Conservation (phyloP, 1,140 invertebrate species). For the Monochamus saltuarius region DNA sequence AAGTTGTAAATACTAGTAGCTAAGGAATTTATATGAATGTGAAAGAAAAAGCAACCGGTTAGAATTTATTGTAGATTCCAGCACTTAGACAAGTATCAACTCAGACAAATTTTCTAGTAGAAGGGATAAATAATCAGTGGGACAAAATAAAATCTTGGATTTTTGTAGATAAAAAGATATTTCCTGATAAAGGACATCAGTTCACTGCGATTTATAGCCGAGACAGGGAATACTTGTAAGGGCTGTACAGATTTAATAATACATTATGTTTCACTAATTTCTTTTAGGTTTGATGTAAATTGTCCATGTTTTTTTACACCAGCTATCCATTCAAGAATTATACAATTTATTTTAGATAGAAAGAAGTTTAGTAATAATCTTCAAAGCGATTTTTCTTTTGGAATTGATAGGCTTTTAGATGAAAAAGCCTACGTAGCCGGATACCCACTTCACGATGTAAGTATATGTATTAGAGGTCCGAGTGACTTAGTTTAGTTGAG, state of each 20-base stretch:
- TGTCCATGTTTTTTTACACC: conserved; percentile 82
- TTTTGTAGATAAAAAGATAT: conserved; percentile 64
- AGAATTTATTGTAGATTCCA: conserved; percentile 58
- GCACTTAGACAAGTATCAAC: conserved; percentile 60
- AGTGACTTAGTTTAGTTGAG: too few relatives aligned
- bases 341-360: conserved; percentile 89
- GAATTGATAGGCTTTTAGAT: conserved; percentile 78
- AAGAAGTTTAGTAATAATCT: conserved; percentile 72
- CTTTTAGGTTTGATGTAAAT: conserved; percentile 77
- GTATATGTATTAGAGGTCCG: too few relatives aligned
- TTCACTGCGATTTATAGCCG: conserved; percentile 82
- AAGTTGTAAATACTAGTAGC: background rate
- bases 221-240: conserved; percentile 86
- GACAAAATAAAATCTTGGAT: conserved; percentile 62
- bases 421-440: conserved; percentile 79
- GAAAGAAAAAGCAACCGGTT: background rate
- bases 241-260: conserved; percentile 28
- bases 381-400: conserved; percentile 74
- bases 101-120: conserved; percentile 62
- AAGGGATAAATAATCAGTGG: conserved; percentile 62
- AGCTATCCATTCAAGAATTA: conserved; percentile 80
- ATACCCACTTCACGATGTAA: conserved; percentile 90
- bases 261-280: conserved; percentile 18
- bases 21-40: background rate
- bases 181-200: conserved; percentile 70